Percentiles rank a stretch among this genome's conserved stretches.
Conservation (phyloP, 1,140 invertebrate species). For the Ylistrum balloti region DNA sequence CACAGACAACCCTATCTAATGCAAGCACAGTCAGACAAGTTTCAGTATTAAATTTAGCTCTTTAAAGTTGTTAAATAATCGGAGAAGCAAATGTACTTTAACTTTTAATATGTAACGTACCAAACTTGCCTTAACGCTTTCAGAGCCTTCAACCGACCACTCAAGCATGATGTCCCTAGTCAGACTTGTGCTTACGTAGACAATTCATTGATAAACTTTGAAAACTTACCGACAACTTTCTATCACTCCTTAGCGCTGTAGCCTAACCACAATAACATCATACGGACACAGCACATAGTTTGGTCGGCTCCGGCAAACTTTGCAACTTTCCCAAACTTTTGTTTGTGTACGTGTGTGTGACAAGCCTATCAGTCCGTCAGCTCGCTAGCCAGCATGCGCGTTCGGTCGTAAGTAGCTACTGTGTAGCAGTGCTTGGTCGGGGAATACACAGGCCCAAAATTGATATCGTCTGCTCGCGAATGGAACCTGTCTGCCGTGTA, state of each 20-base stretch:
- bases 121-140: background rate
- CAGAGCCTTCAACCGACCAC: background rate
- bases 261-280: background rate
- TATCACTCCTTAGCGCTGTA: background rate
- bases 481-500: background rate
- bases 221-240: background rate
- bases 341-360: conserved; percentile 25
- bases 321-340: conserved; percentile 38
- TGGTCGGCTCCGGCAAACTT: conserved; percentile 21
- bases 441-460: conserved; percentile 30
- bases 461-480: conserved; percentile 22
- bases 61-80: background rate
- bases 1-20: background rate
- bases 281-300: background rate
- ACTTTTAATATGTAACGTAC: background rate
- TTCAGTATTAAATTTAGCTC: background rate
- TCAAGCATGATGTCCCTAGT: background rate
- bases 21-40: background rate
- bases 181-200: background rate
- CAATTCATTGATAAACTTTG: background rate
- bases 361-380: background rate
- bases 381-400: background rate
- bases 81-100: background rate
- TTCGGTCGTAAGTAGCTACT: background rate
- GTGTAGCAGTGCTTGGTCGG: background rate